These are phyloP conservation scores for Ophion obscuratus DNA, from an alignment of 2,888 invertebrate species.

Conservation along the genomic window DNA sequence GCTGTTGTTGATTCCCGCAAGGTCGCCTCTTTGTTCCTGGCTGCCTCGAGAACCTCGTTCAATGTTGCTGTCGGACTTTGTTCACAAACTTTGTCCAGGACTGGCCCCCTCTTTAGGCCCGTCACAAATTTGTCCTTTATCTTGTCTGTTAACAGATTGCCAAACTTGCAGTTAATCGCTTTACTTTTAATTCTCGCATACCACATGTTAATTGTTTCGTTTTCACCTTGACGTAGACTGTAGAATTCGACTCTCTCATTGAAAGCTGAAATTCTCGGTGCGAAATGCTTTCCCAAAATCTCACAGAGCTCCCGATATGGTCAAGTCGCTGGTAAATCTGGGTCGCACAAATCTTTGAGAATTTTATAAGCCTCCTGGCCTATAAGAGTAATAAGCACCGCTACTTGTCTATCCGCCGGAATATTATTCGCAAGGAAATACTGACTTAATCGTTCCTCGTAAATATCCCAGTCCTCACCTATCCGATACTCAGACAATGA, in stretches of 20 bases:
- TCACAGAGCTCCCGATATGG: constrained; percentile 62
- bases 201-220: constrained; percentile 61
- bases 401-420: too few species aligned
- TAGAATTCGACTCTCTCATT: constrained; percentile 67
- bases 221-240: constrained; percentile 71
- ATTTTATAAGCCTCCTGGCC: constrained; percentile 67
- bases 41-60: constrained; percentile 27
- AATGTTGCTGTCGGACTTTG: constrained; percentile 47
- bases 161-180: constrained; percentile 41
- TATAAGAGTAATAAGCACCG: constrained; percentile 68
- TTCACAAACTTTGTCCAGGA: constrained; percentile 64
- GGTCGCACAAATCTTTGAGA: constrained; percentile 68
- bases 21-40: not conserved
- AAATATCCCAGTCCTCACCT: too few species aligned
- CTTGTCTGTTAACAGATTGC: constrained; percentile 67
- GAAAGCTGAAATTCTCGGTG: constrained; percentile 59
- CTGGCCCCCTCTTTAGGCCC: constrained; percentile 55
- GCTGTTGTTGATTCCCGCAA: not conserved
- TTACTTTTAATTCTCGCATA: constrained; percentile 75
- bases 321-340: constrained; percentile 66
- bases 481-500: too few species aligned
- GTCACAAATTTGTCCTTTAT: constrained; percentile 72
- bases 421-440: too few species aligned
- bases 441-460: too few species aligned
- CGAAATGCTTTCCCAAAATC: constrained; percentile 64